These are phyloP conservation scores for Pangasius krempfi DNA, from an alignment of 2,797 vertebrate genomes.

Conservation along the genomic window DNA sequence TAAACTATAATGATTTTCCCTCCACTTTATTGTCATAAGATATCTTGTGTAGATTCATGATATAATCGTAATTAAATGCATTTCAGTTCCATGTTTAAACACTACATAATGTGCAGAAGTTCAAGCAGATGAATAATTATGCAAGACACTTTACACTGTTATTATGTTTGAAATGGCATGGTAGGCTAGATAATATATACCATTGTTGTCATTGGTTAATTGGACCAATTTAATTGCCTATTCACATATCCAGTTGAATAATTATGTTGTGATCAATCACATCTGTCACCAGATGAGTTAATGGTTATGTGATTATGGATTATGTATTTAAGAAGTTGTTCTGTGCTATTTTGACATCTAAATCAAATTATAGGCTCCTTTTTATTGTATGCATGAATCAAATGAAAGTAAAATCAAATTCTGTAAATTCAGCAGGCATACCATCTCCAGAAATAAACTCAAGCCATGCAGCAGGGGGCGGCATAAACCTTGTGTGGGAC, in stretches of 20 bases:
- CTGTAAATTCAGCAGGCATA: slow-evolving; percentile 63
- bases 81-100: not conserved
- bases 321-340: not conserved
- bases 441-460: slow-evolving; percentile 58
- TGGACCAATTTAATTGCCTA: not conserved
- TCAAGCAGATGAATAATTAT: not conserved
- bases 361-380: no score
- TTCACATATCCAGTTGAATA: not conserved
- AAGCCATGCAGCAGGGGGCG: slow-evolving; percentile 49
- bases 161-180: not conserved
- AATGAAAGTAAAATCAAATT: not conserved
- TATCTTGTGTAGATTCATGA: not conserved
- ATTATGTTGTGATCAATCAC: not conserved
- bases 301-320: not conserved
- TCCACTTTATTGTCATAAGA: not conserved
- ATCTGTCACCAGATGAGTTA: not conserved
- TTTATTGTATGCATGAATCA: no score
- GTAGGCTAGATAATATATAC: not conserved
- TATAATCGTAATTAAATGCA: not conserved
- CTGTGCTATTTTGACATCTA: not conserved
- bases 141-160: not conserved
- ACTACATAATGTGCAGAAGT: not conserved
- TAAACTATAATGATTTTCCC: not conserved
- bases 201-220: not conserved
- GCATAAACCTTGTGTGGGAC: slow-evolving; percentile 63